Evolutionary conservation across 2,888 invertebrate genomes (phyloP), one percentile per base, ranked within the genome.

Genomic region (Nineta flava): DNA sequence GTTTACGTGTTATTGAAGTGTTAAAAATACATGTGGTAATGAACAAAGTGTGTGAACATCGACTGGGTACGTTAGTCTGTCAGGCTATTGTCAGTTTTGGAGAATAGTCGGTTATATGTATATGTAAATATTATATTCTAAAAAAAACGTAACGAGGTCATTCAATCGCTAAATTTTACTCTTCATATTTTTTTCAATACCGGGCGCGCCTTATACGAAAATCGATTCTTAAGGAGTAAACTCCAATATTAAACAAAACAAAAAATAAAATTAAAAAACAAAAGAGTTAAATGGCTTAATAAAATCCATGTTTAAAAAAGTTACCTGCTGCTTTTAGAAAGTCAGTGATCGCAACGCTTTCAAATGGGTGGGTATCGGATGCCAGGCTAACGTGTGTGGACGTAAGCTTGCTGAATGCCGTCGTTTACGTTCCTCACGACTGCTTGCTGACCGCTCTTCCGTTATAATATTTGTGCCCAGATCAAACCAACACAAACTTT

Each of bases 351-450:
- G 41, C 7, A 48, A 32, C 12, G 48, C 34, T 52, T 50, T 50
- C 17, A 17, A 46, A 45, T 31, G 47, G 55, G 48, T 67, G 66
- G 61, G 65, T 63, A 56, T 69, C 66, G 55, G 67, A 66, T 15
- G 61, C 53, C 48, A 48, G 50, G 43, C 57, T 56, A 51, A 60
- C 61, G 57, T 63, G 62, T 34, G 34, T 47, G 53, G 47, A 53
- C 47, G 51, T 51, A 52, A 51, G 47, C 62, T 72, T 63, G 67
- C 67, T 46, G 70, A 71, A 65, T 76, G 77, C 9, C 77, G 72
- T 50, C 77, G 72, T 65, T 77, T 77, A 58, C 77, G 75, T 64
- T 74, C 74, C 52, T 67, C 67, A 44, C 61, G 64, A 54, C 56
- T 53, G 50, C 32, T 53, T 42, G 34, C 44, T 16, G 31, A 26